phyloP scores from a whole-genome alignment of 2,888 invertebrate species.

The Coenonympha glycerion region DNA sequence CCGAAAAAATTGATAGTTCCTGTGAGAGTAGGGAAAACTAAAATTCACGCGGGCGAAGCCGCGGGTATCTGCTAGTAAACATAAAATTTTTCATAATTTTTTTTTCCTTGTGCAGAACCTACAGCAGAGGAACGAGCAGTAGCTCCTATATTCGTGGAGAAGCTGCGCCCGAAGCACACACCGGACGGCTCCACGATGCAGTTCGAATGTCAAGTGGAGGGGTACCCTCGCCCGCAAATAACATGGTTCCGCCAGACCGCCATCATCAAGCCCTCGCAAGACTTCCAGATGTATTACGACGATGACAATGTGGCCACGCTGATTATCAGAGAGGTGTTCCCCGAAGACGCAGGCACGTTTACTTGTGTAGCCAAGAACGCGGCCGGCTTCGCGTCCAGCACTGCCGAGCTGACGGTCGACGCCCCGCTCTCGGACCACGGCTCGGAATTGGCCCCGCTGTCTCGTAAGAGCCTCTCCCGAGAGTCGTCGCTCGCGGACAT shows the following conservation, averaged over 20 bases:
- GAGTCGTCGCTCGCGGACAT: slow-evolving; percentile 93
- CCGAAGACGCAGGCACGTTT: slow-evolving; percentile 94
- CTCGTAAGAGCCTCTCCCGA: slow-evolving; percentile 88
- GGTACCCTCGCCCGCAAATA: slow-evolving; percentile 94
- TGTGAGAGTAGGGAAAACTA: too few species aligned
- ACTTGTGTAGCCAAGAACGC: slow-evolving; percentile 96
- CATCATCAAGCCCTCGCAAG: slow-evolving; percentile 91
- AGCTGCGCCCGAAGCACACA: slow-evolving; percentile 87
- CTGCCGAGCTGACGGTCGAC: slow-evolving; percentile 90
- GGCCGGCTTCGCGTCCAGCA: slow-evolving; percentile 92
- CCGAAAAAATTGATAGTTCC: too few species aligned
- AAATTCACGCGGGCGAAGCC: too few species aligned
- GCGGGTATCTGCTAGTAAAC: too few species aligned
- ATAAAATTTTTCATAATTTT: too few species aligned
- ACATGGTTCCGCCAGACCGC: slow-evolving; percentile 98
- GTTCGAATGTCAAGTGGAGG: slow-evolving; percentile 97
- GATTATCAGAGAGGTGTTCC: slow-evolving; percentile 92
- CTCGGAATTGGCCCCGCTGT: slow-evolving; percentile 86
- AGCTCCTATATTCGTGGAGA: slow-evolving; percentile 90
- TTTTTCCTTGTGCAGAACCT: slow-evolving; percentile 78
- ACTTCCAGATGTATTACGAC: slow-evolving; percentile 95
- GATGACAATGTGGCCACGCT: slow-evolving; percentile 93
- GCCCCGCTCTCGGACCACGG: slow-evolving; percentile 92
- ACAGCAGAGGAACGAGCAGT: slow-evolving; percentile 83
- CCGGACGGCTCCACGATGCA: slow-evolving; percentile 96